Evolutionary conservation across 2,113 vertebrate genomes (phyloP), one percentile per base, ranked within the genome.

Genomic region (Chaetodon trifascialis): DNA sequence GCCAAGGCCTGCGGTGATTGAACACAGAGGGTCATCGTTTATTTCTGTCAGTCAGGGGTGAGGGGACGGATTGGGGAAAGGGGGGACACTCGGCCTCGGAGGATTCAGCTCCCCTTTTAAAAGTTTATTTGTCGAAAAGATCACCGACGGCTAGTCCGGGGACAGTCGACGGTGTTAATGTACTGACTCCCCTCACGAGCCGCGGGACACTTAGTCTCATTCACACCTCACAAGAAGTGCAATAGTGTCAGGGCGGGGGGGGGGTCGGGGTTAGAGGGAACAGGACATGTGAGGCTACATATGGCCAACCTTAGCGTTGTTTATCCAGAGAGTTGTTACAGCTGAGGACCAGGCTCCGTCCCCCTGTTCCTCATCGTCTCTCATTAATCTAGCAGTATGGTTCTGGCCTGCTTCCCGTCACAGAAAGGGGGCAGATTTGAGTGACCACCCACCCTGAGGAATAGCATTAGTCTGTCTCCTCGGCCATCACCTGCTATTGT

Each of bases 291-390:
- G 52, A 85, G 81, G 79, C 85, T 90, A 64, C 91, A 92, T 91
- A 92, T 90, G 92, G 87, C 79, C 86, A 44, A 76, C 66, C 63
- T 65, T 79, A 54, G 70, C 47, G 36, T 74, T 93, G 89, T 92
- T 93, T 92, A 92, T 87, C 80, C 84, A 83, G 72, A 72, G 88
- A 87, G 92, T 93, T 92, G 88, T 93, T 93, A 73, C 89, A 92
- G 91, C 92, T 94, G 88, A 94, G 82, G 77, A 85, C 82, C 86
- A 67, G 89, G 80, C 85, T 86, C 64, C 44, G 21, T 80, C 86
- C 81, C 84, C 81, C 82, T 65, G 78, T 74, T 88, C 84, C 87
- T 86, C 89, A 66, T 86, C 81, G 54, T 83, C 63, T 78, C 86
- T 90, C 91, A 92, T 94, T 93, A 93, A 92, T 94, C 91, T 87